Evolutionary conservation across 2,888 invertebrate genomes (phyloP).

Genomic region (Eupeodes latifasciatus): DNA sequence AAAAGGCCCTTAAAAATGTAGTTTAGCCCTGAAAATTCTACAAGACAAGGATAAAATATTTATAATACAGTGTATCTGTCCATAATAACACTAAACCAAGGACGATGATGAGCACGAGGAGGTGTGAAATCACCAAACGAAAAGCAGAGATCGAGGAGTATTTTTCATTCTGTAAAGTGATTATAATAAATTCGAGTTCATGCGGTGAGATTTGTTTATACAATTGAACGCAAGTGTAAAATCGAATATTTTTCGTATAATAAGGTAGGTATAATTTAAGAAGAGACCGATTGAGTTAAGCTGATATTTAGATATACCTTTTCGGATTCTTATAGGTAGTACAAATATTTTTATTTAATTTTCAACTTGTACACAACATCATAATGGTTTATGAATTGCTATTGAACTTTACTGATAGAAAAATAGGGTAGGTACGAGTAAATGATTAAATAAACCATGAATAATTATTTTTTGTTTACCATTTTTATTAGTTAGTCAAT

Average conservation of each 20-base stretch:
- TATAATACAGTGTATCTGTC: slow-evolving; percentile 68
- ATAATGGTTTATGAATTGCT: slow-evolving; percentile 15
- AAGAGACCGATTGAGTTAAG: not conserved
- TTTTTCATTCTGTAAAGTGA: slow-evolving; percentile 69
- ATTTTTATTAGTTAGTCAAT: too few relatives aligned
- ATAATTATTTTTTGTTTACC: too few relatives aligned
- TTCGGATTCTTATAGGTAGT: not conserved
- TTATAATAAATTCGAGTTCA: slow-evolving; percentile 75
- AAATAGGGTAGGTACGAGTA: not conserved
- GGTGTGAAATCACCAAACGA: slow-evolving; percentile 72
- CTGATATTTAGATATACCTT: slow-evolving; percentile 9
- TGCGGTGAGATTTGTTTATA: slow-evolving; percentile 68
- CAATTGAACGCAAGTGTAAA: slow-evolving; percentile 62
- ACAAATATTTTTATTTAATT: slow-evolving; percentile 48
- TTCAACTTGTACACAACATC: not conserved
- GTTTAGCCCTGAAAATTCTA: slow-evolving; percentile 13
- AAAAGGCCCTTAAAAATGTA: not conserved
- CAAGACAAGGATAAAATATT: slow-evolving; percentile 62
- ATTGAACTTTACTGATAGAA: slow-evolving; percentile 17
- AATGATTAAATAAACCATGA: too few relatives aligned
- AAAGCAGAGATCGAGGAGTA: slow-evolving; percentile 70
- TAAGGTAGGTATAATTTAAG: not conserved
- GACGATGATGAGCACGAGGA: slow-evolving; percentile 30
- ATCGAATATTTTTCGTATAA: slow-evolving; percentile 54
- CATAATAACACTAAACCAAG: slow-evolving; percentile 49